Percentiles rank a stretch among this genome's conserved stretches.
Evolutionary conservation across 2,113 vertebrate genomes (phyloP).

Genomic region (Neolamprologus cancellatus): DNA sequence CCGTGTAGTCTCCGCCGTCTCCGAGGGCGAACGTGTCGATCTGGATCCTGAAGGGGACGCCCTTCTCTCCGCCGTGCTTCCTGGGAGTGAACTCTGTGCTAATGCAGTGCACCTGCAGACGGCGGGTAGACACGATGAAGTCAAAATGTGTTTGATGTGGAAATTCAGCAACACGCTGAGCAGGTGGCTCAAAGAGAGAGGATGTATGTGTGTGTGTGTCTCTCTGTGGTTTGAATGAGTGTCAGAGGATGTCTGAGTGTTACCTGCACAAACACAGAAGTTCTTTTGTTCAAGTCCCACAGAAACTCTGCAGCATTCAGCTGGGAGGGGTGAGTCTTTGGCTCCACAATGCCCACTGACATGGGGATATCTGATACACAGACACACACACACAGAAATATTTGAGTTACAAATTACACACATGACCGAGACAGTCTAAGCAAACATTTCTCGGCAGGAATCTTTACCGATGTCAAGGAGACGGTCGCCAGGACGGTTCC

Average conservation of each 20-base stretch:
- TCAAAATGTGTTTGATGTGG: neutral
- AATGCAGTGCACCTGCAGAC: conserved; percentile 90
- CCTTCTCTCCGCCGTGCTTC: conserved; percentile 97
- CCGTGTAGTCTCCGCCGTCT: conserved; percentile 84
- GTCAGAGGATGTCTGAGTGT: neutral
- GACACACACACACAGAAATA: neutral
- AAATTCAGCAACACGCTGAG: neutral
- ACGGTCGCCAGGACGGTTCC: conserved; percentile 95
- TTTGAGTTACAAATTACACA: neutral
- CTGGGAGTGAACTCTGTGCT: conserved; percentile 98
- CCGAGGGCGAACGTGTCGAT: conserved; percentile 91
- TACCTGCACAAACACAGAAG: conserved; percentile 97
- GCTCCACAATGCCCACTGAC: conserved; percentile 96
- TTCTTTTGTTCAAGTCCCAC: conserved; percentile 93
- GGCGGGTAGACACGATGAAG: neutral
- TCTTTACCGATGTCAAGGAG: conserved; percentile 91
- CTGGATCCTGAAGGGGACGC: conserved; percentile 94
- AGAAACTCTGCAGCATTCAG: conserved; percentile 98
- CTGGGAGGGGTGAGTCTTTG: conserved; percentile 89
- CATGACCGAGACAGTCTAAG: neutral
- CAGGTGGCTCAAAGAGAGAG: neutral
- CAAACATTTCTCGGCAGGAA: neutral
- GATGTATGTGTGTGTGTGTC: neutral
- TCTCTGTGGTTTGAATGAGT: neutral
- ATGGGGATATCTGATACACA: conserved; percentile 86